phyloP scores from a whole-genome alignment of 2,888 invertebrate genomes.

The Tridacna gigas region DNA sequence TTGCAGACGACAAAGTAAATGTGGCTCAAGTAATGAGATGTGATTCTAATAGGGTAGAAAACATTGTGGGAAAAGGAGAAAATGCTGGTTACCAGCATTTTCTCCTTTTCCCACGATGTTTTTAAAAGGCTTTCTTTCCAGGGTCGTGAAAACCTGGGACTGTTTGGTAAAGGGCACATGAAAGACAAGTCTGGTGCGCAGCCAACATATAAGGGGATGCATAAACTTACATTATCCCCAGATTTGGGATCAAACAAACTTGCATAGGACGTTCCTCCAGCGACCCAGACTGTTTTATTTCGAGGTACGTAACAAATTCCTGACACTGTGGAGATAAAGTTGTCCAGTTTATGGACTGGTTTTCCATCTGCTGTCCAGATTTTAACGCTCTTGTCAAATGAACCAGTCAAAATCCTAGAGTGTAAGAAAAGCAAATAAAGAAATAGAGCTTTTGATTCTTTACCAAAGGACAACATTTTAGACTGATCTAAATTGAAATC shows the following conservation, averaged over 20 bases:
- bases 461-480: too few species aligned
- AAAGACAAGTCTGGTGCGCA: too few species aligned
- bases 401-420: conserved; percentile 84
- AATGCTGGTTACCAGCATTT: too few species aligned
- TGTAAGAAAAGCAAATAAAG: too few species aligned
- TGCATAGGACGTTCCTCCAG: conserved; percentile 82
- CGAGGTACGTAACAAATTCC: conserved; percentile 84
- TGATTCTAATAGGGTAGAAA: too few species aligned
- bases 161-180: too few species aligned
- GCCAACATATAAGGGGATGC: too few species aligned
- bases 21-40: too few species aligned
- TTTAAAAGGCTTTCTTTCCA: neutral
- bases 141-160: neutral
- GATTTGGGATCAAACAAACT: conserved; percentile 84
- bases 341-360: conserved; percentile 82
- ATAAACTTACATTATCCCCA: conserved; percentile 83
- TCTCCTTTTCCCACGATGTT: neutral
- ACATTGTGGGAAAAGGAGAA: too few species aligned
- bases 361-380: conserved; percentile 85
- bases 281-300: conserved; percentile 84
- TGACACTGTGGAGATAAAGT: conserved; percentile 81
- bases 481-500: too few species aligned
- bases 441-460: too few species aligned
- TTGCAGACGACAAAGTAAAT: too few species aligned
- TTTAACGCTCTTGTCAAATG: conserved; percentile 84